phyloP scores from a whole-genome alignment of 2,888 invertebrate genomes.

The Actias luna region DNA sequence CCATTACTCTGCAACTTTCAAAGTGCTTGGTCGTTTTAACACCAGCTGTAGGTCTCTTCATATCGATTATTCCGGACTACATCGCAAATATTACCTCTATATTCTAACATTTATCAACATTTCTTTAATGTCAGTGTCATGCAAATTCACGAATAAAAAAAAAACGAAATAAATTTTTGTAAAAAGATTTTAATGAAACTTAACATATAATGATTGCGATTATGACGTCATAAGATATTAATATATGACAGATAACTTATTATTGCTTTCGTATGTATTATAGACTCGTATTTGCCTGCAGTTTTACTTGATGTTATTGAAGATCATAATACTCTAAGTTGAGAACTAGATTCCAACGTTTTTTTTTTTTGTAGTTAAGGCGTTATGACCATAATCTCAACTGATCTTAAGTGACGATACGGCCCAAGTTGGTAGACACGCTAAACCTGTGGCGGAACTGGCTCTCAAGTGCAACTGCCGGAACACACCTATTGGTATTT shows the following conservation, averaged over 20 bases:
- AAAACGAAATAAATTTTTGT: background rate
- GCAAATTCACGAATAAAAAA: background rate
- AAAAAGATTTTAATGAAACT: background rate
- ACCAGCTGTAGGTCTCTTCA: background rate
- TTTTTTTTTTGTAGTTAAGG: too few relatives aligned
- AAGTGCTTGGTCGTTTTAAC: slow-evolving; percentile 21
- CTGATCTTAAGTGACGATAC: too few relatives aligned
- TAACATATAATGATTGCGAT: background rate
- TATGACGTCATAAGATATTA: background rate
- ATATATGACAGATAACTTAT: background rate
- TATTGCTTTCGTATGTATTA: background rate
- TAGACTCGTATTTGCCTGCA: background rate
- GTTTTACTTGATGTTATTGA: background rate
- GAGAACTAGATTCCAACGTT: too few relatives aligned
- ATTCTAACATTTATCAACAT: background rate
- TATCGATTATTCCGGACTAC: background rate
- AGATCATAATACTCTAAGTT: background rate
- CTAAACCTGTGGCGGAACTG: too few relatives aligned
- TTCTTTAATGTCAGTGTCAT: background rate
- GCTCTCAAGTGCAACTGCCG: too few relatives aligned
- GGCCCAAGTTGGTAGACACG: too few relatives aligned
- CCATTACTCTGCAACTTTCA: slow-evolving; percentile 17
- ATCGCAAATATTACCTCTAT: background rate
- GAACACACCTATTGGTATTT: too few relatives aligned
- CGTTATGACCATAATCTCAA: too few relatives aligned